These are phyloP conservation scores for Tautogolabrus adspersus DNA, from an alignment of 2,113 vertebrate genomes.

Conservation along the genomic window DNA sequence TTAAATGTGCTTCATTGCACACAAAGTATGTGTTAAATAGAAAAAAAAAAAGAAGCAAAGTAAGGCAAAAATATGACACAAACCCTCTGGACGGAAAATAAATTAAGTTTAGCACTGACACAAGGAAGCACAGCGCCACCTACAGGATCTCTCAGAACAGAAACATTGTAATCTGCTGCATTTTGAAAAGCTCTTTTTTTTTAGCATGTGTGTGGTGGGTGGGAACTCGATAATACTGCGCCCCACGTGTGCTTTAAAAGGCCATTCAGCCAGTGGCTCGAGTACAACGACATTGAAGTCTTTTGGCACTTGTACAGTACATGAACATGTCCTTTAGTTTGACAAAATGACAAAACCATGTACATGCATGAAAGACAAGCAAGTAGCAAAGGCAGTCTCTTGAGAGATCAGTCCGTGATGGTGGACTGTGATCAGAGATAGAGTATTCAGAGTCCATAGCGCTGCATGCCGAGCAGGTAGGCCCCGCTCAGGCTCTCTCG, in stretches of 20 bases:
- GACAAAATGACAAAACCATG: conserved; percentile 83
- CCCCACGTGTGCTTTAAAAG: conserved; percentile 78
- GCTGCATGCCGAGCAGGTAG: conserved; percentile 83
- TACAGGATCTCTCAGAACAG: conserved; percentile 69
- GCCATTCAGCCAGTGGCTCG: conserved; percentile 76
- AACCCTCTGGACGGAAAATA: conserved; percentile 71
- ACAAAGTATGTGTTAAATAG: conserved; percentile 61
- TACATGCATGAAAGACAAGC: conserved; percentile 86
- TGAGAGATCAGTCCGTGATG: conserved; percentile 76
- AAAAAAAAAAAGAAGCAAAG: conserved; percentile 59
- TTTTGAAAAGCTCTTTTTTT: conserved; percentile 59
- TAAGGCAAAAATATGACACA: conserved; percentile 80
- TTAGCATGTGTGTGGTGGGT: conserved; percentile 50
- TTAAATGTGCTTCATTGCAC: conserved; percentile 52
- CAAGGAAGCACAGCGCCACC: conserved; percentile 75
- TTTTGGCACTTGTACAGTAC: conserved; percentile 85
- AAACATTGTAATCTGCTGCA: conserved; percentile 73
- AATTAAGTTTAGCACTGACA: conserved; percentile 75
- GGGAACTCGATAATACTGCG: conserved; percentile 59
- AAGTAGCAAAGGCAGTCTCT: conserved; percentile 83
- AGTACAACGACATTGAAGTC: conserved; percentile 75
- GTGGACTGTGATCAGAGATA: conserved; percentile 74
- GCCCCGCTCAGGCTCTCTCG: conserved; percentile 78
- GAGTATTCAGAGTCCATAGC: conserved; percentile 83
- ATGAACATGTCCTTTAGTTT: conserved; percentile 83